Conservation (phyloP, 2,797 vertebrate species). For the Tympanoctomys barrerae region DNA sequence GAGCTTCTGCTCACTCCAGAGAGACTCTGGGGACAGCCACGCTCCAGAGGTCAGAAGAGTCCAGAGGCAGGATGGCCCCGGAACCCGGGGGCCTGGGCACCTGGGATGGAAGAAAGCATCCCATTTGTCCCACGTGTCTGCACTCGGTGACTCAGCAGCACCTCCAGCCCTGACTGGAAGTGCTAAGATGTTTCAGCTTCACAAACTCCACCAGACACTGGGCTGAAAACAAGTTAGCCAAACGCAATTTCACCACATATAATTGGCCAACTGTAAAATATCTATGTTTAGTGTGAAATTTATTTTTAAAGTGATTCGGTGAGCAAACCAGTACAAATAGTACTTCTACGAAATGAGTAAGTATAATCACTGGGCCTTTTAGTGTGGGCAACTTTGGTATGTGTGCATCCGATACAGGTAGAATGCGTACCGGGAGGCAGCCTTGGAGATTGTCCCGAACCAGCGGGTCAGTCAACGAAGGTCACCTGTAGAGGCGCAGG, state of each 20-base stretch:
- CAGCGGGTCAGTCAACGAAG: too few species aligned
- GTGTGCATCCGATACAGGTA: neutral
- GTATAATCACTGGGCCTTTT: neutral
- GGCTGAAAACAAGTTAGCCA: constrained; percentile 18
- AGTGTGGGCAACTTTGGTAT: neutral
- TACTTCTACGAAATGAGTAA: neutral
- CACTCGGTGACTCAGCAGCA: neutral
- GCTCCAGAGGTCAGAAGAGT: neutral
- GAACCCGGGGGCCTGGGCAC: neutral
- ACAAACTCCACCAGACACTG: constrained; percentile 43
- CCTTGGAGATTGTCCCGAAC: too few species aligned
- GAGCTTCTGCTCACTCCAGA: neutral
- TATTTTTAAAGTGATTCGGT: constrained; percentile 45
- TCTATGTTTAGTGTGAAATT: neutral
- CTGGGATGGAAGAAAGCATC: neutral
- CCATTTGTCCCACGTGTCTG: neutral
- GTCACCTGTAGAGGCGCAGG: too few species aligned
- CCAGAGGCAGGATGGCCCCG: neutral
- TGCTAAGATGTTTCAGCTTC: neutral
- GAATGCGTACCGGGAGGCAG: neutral
- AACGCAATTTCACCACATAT: constrained; percentile 37
- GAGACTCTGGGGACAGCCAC: neutral
- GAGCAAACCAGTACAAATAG: constrained; percentile 22
- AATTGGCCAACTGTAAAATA: constrained; percentile 25
- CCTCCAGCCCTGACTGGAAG: neutral